phyloP scores from a whole-genome alignment of 1,140 invertebrate genomes.

The Phymastichus coffea region DNA sequence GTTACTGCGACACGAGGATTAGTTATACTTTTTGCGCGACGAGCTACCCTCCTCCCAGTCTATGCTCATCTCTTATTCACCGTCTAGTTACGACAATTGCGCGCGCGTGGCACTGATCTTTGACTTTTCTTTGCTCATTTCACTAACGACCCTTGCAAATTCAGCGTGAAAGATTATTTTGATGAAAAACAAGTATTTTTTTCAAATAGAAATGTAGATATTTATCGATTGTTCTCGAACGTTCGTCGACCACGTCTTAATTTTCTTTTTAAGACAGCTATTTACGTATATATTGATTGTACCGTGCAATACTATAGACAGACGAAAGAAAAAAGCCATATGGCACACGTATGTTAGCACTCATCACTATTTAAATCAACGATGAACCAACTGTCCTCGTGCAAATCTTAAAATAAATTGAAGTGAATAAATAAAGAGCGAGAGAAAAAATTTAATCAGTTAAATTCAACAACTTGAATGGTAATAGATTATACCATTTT shows the following conservation, averaged over 20 bases:
- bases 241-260: too few species aligned
- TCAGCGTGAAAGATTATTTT: too few species aligned
- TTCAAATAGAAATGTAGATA: too few species aligned
- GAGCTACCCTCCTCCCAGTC: slow-evolving; percentile 7
- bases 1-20: slow-evolving; percentile 36
- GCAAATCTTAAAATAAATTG: not conserved
- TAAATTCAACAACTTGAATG: slow-evolving; percentile 34
- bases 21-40: slow-evolving; percentile 40
- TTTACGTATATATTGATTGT: not conserved
- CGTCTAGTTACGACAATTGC: slow-evolving; percentile 5
- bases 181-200: too few species aligned
- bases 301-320: too few species aligned
- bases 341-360: slow-evolving; percentile 11
- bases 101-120: not conserved
- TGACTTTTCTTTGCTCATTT: slow-evolving; percentile 15
- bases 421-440: slow-evolving; percentile 22
- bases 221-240: too few species aligned
- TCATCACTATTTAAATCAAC: slow-evolving; percentile 26
- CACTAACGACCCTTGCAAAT: too few species aligned
- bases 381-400: slow-evolving; percentile 14
- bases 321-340: slow-evolving; percentile 3
- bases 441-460: slow-evolving; percentile 37
- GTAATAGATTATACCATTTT: slow-evolving; percentile 38
- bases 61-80: slow-evolving; percentile 42
- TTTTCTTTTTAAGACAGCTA: slow-evolving; percentile 1